Conservation (phyloP, 2,888 invertebrate species). For the Chymomyza amoena region DNA sequence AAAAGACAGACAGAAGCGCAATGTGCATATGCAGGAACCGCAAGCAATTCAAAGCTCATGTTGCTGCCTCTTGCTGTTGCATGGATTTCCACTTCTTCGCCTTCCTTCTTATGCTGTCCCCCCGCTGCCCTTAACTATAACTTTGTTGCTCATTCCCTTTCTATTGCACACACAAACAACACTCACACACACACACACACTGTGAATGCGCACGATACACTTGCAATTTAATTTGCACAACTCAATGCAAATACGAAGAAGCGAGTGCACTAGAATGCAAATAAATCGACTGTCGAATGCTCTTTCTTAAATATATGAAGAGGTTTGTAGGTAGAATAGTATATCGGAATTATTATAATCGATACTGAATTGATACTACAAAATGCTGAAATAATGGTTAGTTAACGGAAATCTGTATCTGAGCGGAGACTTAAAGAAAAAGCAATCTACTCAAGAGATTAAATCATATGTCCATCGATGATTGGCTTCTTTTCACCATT, state of each 20-base stretch:
- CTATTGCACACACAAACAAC: neutral
- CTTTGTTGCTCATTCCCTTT: neutral
- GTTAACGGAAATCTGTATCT: too few species aligned
- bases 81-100: conserved; percentile 23
- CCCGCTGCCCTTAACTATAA: neutral
- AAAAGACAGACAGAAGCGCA: conserved; percentile 12
- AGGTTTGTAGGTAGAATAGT: too few species aligned
- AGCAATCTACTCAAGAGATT: too few species aligned
- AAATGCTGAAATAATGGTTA: too few species aligned
- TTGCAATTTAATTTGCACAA: conserved; percentile 61
- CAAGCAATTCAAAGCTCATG: neutral
- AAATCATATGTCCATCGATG: too few species aligned
- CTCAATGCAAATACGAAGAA: conserved; percentile 46
- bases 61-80: neutral
- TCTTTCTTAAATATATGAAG: neutral
- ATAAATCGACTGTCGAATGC: neutral
- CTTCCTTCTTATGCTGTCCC: neutral
- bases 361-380: too few species aligned
- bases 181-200: neutral
- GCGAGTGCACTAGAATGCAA: neutral
- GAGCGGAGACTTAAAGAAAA: too few species aligned
- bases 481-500: too few species aligned
- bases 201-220: conserved; percentile 35
- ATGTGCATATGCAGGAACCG: neutral
- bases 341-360: too few species aligned